A percentile compares a stretch with the other conserved stretches of the same genome.
These are phyloP conservation scores for Cinclus cinclus DNA, from an alignment of 2,113 vertebrate species.

Conservation along the genomic window DNA sequence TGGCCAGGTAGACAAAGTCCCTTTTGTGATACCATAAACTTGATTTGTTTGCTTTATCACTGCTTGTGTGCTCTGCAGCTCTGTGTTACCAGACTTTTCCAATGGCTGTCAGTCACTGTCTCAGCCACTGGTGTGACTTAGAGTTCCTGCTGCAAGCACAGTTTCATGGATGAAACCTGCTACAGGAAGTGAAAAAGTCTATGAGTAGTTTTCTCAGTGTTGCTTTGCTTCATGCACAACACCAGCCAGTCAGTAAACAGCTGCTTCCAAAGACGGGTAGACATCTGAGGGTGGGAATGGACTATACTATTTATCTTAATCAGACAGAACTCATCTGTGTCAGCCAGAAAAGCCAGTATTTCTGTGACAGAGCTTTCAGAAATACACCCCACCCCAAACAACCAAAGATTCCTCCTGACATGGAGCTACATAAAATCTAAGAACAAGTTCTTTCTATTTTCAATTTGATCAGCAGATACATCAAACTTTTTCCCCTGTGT, in stretches of 20 bases:
- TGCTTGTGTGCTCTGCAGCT: neutral
- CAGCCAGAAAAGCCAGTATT: neutral
- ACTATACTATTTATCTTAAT: neutral
- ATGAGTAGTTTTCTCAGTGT: neutral
- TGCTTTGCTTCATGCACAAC: neutral
- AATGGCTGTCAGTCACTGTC: neutral
- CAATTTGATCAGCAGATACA: neutral
- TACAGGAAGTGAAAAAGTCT: neutral
- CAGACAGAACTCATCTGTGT: neutral
- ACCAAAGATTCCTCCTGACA: neutral
- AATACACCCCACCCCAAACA: neutral
- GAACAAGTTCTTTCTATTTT: neutral
- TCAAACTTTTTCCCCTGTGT: accelerated
- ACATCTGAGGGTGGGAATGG: neutral
- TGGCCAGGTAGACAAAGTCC: neutral
- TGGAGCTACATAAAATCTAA: neutral
- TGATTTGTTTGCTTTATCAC: constrained; percentile 8
- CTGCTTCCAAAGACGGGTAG: neutral
- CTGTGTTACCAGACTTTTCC: neutral
- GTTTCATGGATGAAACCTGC: neutral
- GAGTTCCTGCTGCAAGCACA: neutral
- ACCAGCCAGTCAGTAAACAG: neutral
- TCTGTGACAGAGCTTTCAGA: neutral
- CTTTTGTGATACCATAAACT: neutral
- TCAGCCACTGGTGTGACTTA: neutral